Conservation (phyloP, 2,797 vertebrate genomes). For the Podarcis siculus region DNA sequence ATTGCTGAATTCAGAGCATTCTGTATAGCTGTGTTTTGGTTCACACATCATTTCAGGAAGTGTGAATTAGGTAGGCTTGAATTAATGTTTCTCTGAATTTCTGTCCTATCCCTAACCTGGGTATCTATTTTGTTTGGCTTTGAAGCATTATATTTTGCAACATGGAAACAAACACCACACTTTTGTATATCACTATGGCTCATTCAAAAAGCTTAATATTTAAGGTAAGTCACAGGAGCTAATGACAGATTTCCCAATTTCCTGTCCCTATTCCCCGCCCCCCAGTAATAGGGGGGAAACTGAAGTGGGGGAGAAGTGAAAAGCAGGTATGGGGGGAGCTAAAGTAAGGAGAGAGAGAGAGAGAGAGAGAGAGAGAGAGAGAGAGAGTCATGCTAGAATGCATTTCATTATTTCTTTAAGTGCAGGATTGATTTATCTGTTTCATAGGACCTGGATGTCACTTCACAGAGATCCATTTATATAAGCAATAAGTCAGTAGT, state of each 20-base stretch:
- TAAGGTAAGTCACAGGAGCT: no score
- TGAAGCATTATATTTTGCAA: not conserved
- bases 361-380: no score
- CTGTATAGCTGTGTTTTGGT: no score
- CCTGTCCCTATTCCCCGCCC: not conserved
- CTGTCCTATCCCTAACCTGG: no score
- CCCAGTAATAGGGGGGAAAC: not conserved
- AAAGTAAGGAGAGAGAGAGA: no score
- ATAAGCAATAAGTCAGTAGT: not conserved
- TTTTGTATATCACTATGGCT: not conserved
- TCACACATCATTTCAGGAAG: no score
- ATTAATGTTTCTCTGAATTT: no score
- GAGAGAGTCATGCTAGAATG: not conserved
- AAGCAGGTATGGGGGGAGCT: not conserved
- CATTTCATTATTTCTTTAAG: not conserved
- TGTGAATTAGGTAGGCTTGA: no score
- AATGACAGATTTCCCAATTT: not conserved
- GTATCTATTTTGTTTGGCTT: not conserved
- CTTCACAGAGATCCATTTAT: not conserved
- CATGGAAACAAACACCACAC: conserved; percentile 11
- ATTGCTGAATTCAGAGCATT: no score
- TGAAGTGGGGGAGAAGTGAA: no score
- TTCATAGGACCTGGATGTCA: not conserved
- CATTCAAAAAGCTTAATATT: not conserved
- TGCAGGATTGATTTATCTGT: not conserved